A percentile compares a stretch with the other conserved stretches of the same genome.
Conservation (phyloP, 1,140 invertebrate species). For the Matsumurasca onukii region DNA sequence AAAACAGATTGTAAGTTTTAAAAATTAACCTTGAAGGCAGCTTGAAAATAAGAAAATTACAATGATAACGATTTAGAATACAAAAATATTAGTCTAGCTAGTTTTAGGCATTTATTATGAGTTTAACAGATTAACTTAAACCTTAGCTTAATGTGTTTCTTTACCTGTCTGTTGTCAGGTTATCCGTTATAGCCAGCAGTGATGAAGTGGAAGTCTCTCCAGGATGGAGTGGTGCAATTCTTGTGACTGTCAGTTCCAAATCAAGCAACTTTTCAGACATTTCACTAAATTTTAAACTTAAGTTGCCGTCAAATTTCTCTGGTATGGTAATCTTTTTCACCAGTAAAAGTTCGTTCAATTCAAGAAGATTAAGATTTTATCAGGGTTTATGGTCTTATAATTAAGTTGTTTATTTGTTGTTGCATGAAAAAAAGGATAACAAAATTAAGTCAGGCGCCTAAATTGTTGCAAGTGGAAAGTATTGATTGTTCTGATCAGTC, state of each 20-base stretch:
- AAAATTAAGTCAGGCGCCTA: too few relatives aligned
- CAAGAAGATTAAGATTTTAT: neutral
- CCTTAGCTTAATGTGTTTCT: neutral
- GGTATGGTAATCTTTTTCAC: neutral
- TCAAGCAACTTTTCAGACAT: neutral
- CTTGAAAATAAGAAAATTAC: neutral
- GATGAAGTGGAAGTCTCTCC: neutral
- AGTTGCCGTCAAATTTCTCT: neutral
- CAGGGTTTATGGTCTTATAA: neutral
- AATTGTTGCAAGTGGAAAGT: too few relatives aligned
- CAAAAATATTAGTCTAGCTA: neutral
- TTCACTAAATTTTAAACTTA: neutral
- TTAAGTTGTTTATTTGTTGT: neutral
- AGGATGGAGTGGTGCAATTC: constrained; percentile 1
- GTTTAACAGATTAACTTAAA: neutral
- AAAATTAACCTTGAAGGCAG: neutral
- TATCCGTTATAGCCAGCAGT: neutral
- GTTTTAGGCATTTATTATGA: neutral
- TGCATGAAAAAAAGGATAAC: neutral
- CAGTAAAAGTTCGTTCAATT: neutral
- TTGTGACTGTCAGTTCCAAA: neutral
- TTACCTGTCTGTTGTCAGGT: neutral
- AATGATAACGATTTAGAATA: neutral
- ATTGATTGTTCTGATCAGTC: too few relatives aligned
- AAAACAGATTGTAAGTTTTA: neutral